These are phyloP conservation scores for Drosophila nebulosa DNA, from an alignment of 1,140 invertebrate species.

Conservation along the genomic window DNA sequence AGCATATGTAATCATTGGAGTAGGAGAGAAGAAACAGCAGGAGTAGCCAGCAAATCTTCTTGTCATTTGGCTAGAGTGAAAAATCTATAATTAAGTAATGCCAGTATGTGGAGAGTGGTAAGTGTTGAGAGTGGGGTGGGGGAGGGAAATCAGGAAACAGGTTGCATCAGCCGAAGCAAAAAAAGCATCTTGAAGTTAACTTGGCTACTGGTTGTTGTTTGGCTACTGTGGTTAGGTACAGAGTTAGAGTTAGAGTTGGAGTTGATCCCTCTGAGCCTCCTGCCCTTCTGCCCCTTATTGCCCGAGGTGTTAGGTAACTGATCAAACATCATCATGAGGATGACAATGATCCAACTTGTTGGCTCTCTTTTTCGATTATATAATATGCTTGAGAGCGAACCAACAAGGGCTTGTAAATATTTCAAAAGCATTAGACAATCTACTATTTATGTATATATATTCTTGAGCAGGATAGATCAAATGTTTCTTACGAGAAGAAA, in stretches of 20 bases:
- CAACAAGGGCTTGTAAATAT: neutral
- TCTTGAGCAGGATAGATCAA: neutral
- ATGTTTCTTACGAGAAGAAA: too few species aligned
- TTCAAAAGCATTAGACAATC: neutral
- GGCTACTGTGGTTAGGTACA: conserved; percentile 9
- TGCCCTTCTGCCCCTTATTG: too few species aligned
- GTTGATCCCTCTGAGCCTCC: neutral
- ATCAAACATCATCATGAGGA: conserved; percentile 10
- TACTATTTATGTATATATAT: neutral
- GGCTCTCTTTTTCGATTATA: conserved; percentile 8
- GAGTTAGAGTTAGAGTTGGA: neutral
- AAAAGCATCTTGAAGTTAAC: neutral
- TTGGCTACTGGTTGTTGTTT: conserved; percentile 7
- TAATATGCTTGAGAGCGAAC: neutral
- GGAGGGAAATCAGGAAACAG: conserved; percentile 54
- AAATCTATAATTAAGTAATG: conserved; percentile 68
- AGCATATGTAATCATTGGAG: conserved; percentile 26
- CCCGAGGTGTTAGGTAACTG: conserved; percentile 3
- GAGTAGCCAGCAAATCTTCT: conserved; percentile 48
- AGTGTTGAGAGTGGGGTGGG: neutral
- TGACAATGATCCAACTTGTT: neutral
- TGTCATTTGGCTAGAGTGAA: conserved; percentile 39
- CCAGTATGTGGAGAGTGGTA: conserved; percentile 10
- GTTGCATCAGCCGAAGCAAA: conserved; percentile 44
- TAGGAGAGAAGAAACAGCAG: neutral